Evolutionary conservation across 2,113 vertebrate species (phyloP), one percentile per base, ranked within the genome.

Genomic region (Xyrauchen texanus): DNA sequence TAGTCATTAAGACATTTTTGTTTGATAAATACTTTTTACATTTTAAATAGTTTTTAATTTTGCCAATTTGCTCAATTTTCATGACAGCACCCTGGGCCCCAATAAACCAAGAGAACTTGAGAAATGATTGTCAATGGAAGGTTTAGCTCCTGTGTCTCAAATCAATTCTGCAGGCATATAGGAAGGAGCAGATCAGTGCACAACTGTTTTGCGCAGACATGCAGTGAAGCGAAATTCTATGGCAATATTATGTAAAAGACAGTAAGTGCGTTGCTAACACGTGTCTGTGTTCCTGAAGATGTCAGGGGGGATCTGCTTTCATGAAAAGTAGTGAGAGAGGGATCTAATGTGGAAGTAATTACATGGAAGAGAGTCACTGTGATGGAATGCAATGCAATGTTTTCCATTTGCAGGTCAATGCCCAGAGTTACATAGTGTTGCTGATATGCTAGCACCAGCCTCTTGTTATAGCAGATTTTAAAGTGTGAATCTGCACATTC

Each of bases 321-420:
- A 64, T 79, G 61, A 86, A 82, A 86, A 88, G 82, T 76, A 86
- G 84, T 65, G 81, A 75, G 74, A 85, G 85, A 60, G 75, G 77
- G 77, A 84, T 84, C 15, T 85, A 93, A 93, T 89, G 68, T 93
- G 90, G 91, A 91, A 94, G 80, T 86, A 92, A 93, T 94, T 93
- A 92, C 78, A 87, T 85, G 92, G 86, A 88, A 87, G 82, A 90
- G 84, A 92, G 83, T 92, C 89, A 84, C 91, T 9, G 87, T 87
- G 90, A 84, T 85, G 89, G 86, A 88, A 90, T 90, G 91, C 82
- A 84, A 88, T 87, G 82, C 87, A 90, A 88, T 86, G 85, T 90
- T 89, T 92, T 89, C 87, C 82, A 88, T 89, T 90, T 85, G 86
- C 86, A 87, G 88, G 88, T 88, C 87, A 86, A 77, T 63, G 83